Base-by-base conservation (phyloP, 2,113 vertebrate genomes). In the Halcyon senegalensis region DNA sequence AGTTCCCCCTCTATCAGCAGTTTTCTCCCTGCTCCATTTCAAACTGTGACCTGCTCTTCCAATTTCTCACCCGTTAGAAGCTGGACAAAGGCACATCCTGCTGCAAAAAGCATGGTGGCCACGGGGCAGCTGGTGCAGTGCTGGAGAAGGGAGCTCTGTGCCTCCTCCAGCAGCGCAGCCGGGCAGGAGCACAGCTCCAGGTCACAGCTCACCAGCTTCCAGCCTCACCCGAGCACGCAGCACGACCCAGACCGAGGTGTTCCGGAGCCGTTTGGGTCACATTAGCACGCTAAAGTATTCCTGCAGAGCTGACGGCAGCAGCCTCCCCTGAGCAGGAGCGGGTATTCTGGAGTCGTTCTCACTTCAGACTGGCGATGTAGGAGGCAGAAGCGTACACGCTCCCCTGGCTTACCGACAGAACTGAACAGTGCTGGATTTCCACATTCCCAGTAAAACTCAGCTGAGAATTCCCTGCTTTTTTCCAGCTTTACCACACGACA, bases 91-190 rank as follows among this genome's bases (percentile, higher is more conserved):
- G 5, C 87, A 33, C 14, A 13, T 25, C 16, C 70, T 25, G n/a
- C 37, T 28, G 73, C 56, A 27, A 33, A 27, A 8, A 11, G n/a
- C 6, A 3, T 1, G 9, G 21, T 20, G 10, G 66, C 5, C 4
- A 0, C 2, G 44, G 46, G 63, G 58, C 11, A 7, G 2, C 10
- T 5, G 1, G 20, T 3, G 11, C 1, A 3, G 50, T 19, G 48
- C 2, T 1, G 9, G 51, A 44, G 16, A 9, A 35, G 41, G 35
- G 19, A 35, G 44, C 21, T 33, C 76, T 2, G 33, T 4, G 50
- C 37, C 33, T 24, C 27, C 3, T 7, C 9, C 3, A 25, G 13
- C 46, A 53, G 53, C 53, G 7, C 30, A 30, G n/a, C 25, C 64
- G 6, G 4, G 1, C 59, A 37, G 14, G 35, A 62, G 16, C 4